These are phyloP conservation scores for Gastracanthus pulcherrimus DNA, from an alignment of 2,888 invertebrate genomes.

Conservation along the genomic window DNA sequence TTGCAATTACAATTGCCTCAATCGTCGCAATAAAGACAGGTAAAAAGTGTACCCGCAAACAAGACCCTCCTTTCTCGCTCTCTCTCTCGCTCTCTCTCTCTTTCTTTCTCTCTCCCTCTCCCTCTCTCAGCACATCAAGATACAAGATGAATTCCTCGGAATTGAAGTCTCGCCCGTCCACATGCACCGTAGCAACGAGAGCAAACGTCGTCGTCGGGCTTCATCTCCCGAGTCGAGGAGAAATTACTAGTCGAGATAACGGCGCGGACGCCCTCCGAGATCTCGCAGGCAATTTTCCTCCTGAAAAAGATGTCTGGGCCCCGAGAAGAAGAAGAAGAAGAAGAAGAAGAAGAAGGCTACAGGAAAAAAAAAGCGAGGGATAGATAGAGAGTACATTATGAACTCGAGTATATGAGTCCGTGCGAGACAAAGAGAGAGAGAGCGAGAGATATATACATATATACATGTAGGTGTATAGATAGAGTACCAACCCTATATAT, in stretches of 20 bases:
- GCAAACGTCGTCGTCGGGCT: neutral
- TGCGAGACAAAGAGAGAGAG: neutral
- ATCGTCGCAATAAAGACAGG: neutral
- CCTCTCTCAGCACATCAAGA: conserved; percentile 12
- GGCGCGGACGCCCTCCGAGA: neutral
- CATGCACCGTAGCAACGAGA: neutral
- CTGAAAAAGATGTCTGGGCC: conserved; percentile 54
- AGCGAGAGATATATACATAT: too few relatives aligned
- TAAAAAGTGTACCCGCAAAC: neutral
- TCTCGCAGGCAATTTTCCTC: conserved; percentile 49
- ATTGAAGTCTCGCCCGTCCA: conserved; percentile 22
- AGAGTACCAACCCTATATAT: too few relatives aligned
- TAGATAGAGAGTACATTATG: neutral
- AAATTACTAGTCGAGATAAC: conserved; percentile 51
- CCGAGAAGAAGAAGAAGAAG: neutral
- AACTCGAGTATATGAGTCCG: too few relatives aligned
- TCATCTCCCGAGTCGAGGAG: conserved; percentile 22
- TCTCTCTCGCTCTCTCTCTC: too few relatives aligned
- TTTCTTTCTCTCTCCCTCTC: too few relatives aligned
- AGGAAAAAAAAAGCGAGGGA: neutral
- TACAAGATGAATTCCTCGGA: conserved; percentile 20
- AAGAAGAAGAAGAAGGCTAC: neutral
- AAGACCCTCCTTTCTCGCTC: too few relatives aligned
- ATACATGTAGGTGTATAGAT: too few relatives aligned
- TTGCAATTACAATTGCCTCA: neutral